These are phyloP conservation scores for Drosophila teissieri DNA, from an alignment of 1,140 invertebrate species.

Conservation along the genomic window DNA sequence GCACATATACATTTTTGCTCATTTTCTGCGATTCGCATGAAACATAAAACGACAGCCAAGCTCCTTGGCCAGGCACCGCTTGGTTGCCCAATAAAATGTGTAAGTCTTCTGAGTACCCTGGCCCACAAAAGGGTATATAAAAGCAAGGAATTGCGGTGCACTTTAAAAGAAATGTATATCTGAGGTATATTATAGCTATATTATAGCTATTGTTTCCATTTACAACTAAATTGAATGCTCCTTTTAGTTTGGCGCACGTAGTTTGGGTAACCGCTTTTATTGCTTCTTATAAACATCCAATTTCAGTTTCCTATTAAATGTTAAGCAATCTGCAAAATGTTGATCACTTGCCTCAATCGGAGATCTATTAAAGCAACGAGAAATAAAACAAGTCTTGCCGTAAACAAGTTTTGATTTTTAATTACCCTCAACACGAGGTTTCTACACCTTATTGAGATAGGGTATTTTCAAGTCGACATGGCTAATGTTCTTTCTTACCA, in stretches of 20 bases:
- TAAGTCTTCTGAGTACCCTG: constrained; percentile 17
- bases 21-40: constrained; percentile 68
- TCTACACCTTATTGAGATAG: not conserved
- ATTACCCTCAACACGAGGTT: constrained; percentile 1
- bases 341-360: constrained; percentile 23
- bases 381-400: constrained; percentile 6
- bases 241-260: too few relatives aligned
- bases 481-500: constrained; percentile 47
- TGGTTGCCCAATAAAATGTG: constrained; percentile 61
- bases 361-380: constrained; percentile 11
- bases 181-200: too few relatives aligned
- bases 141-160: not conserved
- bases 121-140: constrained; percentile 7
- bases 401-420: constrained; percentile 31
- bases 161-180: not conserved
- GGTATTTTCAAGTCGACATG: constrained; percentile 1
- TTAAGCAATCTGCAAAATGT: constrained; percentile 17
- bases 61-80: constrained; percentile 36
- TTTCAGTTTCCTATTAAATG: constrained; percentile 21
- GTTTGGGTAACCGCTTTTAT: constrained; percentile 17
- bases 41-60: constrained; percentile 48
- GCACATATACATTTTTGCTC: constrained; percentile 61
- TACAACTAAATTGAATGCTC: too few relatives aligned
- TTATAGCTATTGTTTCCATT: too few relatives aligned
- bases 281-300: constrained; percentile 24